phyloP scores from a whole-genome alignment of 2,113 vertebrate genomes.

The Mobula hypostoma region DNA sequence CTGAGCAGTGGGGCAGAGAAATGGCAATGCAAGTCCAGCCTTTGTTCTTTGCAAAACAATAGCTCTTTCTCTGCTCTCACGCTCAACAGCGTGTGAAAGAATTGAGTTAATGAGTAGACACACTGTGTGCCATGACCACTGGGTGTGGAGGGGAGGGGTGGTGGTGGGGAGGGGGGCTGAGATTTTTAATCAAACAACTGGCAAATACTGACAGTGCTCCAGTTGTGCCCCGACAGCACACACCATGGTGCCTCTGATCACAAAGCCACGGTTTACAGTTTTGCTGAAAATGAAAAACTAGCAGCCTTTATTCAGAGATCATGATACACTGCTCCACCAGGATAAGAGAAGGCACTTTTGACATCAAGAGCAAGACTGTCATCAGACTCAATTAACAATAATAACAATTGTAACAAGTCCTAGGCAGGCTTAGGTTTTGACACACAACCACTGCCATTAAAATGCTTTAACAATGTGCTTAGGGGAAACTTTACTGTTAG shows the following conservation, averaged over 20 bases:
- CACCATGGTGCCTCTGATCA: not conserved
- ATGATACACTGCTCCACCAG: not conserved
- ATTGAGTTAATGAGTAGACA: constrained; percentile 25
- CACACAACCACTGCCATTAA: not conserved
- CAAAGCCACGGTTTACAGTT: not conserved
- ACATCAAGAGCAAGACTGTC: not conserved
- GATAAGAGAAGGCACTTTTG: too few relatives aligned
- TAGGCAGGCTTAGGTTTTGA: not conserved
- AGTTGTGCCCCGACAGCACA: not conserved
- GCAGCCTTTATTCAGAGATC: not conserved
- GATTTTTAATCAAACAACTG: constrained; percentile 28
- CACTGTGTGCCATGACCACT: not conserved
- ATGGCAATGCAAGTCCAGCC: not conserved
- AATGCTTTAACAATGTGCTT: not conserved
- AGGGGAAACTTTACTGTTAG: not conserved
- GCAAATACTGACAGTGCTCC: not conserved
- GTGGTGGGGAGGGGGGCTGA: not conserved
- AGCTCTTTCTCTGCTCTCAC: constrained; percentile 16
- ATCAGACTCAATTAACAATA: constrained; percentile 13
- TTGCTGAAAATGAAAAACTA: constrained; percentile 16
- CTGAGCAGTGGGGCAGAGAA: not conserved
- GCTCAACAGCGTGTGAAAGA: constrained; percentile 29
- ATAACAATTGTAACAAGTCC: not conserved
- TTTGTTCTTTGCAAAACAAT: not conserved
- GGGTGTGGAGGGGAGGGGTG: not conserved